phyloP scores from a whole-genome alignment of 2,113 vertebrate genomes.

The Passer montanus region DNA sequence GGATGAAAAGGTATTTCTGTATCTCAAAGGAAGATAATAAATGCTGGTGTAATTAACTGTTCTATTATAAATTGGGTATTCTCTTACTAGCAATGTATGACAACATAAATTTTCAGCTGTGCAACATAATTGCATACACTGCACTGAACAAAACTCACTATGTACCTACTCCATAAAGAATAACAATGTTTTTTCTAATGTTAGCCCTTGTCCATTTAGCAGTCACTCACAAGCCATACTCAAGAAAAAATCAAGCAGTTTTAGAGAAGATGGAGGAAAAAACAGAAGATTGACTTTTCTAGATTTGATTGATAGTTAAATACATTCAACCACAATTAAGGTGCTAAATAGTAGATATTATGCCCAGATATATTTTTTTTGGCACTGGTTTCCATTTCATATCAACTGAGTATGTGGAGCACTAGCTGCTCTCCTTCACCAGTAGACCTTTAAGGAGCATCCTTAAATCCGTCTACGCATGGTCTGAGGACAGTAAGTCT shows the following conservation, averaged over 20 bases:
- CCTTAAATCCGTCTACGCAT: fast-evolving
- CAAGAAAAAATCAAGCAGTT: neutral
- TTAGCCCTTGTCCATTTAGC: neutral
- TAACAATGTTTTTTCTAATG: neutral
- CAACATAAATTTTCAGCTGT: neutral
- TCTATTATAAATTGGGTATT: neutral
- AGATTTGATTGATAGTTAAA: neutral
- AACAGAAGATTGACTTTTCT: neutral
- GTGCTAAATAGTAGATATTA: neutral
- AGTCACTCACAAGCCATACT: neutral
- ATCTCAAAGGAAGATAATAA: neutral
- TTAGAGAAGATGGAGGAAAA: neutral
- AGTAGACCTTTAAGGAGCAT: neutral
- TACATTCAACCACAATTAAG: neutral
- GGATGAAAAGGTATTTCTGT: neutral
- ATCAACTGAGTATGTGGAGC: neutral
- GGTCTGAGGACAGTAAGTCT: neutral
- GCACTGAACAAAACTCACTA: neutral
- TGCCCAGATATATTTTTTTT: neutral
- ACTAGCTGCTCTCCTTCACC: neutral
- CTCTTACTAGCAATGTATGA: neutral
- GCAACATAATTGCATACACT: neutral
- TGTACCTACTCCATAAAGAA: neutral
- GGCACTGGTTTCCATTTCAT: neutral
- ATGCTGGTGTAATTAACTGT: neutral